phyloP scores from a whole-genome alignment of 2,797 vertebrate genomes.

The Cossypha polioptera region DNA sequence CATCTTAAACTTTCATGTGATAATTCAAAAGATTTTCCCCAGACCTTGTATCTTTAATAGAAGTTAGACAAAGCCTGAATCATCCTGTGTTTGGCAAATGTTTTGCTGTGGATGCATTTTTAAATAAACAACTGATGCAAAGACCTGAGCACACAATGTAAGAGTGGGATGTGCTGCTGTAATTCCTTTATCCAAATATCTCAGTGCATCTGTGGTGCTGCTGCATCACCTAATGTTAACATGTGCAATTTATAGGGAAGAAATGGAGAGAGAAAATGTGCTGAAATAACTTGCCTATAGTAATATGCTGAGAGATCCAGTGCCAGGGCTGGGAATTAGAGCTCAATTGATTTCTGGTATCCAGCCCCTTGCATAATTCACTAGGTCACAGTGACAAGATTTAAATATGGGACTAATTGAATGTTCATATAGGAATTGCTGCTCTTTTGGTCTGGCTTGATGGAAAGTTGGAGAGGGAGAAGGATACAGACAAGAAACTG shows the following conservation, averaged over 20 bases:
- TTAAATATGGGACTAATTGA: constrained; percentile 46
- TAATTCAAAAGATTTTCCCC: neutral
- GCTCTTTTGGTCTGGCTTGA: neutral
- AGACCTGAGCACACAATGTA: neutral
- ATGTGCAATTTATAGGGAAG: neutral
- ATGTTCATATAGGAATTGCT: constrained; percentile 12
- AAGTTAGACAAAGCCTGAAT: constrained; percentile 1
- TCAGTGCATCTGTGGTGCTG: neutral
- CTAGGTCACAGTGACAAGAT: constrained; percentile 24
- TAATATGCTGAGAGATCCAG: neutral
- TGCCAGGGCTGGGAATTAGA: constrained; percentile 43
- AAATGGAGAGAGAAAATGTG: neutral
- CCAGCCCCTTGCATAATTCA: constrained; percentile 46
- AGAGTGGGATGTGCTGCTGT: neutral
- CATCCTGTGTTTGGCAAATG: neutral
- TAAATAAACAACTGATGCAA: neutral
- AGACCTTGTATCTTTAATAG: neutral
- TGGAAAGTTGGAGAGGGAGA: neutral
- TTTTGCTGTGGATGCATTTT: neutral
- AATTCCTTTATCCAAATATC: neutral
- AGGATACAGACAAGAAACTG: neutral
- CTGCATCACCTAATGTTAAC: constrained; percentile 40
- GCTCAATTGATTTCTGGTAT: constrained; percentile 36
- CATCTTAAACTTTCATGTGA: constrained; percentile 13
- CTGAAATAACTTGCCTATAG: constrained; percentile 26